phyloP scores from a whole-genome alignment of 2,797 vertebrate genomes.

The Eleutherodactylus coqui region DNA sequence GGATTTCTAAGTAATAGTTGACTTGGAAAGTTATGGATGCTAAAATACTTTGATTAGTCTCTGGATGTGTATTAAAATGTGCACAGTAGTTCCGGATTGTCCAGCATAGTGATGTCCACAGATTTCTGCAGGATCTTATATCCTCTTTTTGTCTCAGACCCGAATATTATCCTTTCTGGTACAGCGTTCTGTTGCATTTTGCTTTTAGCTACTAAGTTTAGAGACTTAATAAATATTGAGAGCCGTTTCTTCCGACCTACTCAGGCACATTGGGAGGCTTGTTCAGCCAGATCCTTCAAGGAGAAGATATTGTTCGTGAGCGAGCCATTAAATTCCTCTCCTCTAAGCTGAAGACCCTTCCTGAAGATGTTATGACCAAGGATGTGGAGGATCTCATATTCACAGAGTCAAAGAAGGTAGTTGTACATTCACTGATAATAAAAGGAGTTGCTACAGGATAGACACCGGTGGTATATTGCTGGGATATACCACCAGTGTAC shows the following conservation, averaged over 20 bases:
- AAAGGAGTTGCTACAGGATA: neutral
- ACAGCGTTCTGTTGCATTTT: too few species aligned
- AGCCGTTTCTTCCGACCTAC: conserved; percentile 45
- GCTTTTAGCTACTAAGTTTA: neutral
- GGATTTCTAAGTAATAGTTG: too few species aligned
- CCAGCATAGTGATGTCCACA: neutral
- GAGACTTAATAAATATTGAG: neutral
- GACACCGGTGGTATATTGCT: neutral
- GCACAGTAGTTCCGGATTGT: too few species aligned
- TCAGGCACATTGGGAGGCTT: conserved; percentile 93
- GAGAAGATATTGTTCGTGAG: conserved; percentile 95
- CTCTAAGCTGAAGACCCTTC: conserved; percentile 88
- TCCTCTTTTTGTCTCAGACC: too few species aligned
- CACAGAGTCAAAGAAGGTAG: conserved; percentile 93
- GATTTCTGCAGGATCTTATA: too few species aligned
- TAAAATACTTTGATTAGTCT: too few species aligned
- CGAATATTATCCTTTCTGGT: too few species aligned
- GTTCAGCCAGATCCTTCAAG: conserved; percentile 97
- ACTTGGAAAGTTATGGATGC: too few species aligned
- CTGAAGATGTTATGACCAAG: conserved; percentile 94
- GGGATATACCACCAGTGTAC: neutral
- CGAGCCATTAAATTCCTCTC: conserved; percentile 96
- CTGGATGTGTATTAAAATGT: too few species aligned
- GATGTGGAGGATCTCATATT: conserved; percentile 94
- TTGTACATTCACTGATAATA: too few species aligned